Evolutionary conservation across 1,140 invertebrate genomes (phyloP).

Genomic region (Hypothenemus hampei): DNA sequence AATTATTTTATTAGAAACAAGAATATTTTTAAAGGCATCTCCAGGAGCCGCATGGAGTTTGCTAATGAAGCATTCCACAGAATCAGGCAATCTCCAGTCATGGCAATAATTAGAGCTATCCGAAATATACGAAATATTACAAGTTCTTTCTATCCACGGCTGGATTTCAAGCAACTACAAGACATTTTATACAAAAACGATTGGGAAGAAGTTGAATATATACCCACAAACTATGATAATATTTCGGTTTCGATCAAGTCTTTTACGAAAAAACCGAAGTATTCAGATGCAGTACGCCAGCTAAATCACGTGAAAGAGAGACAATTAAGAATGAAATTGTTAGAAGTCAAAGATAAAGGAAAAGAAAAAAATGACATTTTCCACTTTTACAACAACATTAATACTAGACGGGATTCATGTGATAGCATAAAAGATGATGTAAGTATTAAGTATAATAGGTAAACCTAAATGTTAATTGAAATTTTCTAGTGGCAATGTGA

Average conservation of each 20-base stretch:
- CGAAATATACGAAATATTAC: slow-evolving; percentile 57
- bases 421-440: slow-evolving; percentile 27
- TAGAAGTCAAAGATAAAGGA: slow-evolving; percentile 1
- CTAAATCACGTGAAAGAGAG: slow-evolving; percentile 8
- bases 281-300: slow-evolving; percentile 10
- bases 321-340: background rate
- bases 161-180: slow-evolving; percentile 58
- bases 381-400: background rate
- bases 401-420: slow-evolving; percentile 9
- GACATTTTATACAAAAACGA: slow-evolving; percentile 45
- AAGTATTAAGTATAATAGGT: too few relatives aligned
- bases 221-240: background rate
- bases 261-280: slow-evolving; percentile 6
- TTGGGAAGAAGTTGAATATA: slow-evolving; percentile 18
- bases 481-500: slow-evolving; percentile 26
- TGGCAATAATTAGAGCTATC: slow-evolving; percentile 61
- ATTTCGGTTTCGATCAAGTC: background rate
- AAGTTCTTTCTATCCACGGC: slow-evolving; percentile 54
- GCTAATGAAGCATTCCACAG: slow-evolving; percentile 61
- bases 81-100: slow-evolving; percentile 57
- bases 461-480: too few relatives aligned
- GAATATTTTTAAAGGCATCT: slow-evolving; percentile 64
- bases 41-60: slow-evolving; percentile 54
- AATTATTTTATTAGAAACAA: slow-evolving; percentile 69
- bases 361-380: background rate